Conservation (phyloP, 2,797 vertebrate genomes). For the Acanthurus tractus region DNA sequence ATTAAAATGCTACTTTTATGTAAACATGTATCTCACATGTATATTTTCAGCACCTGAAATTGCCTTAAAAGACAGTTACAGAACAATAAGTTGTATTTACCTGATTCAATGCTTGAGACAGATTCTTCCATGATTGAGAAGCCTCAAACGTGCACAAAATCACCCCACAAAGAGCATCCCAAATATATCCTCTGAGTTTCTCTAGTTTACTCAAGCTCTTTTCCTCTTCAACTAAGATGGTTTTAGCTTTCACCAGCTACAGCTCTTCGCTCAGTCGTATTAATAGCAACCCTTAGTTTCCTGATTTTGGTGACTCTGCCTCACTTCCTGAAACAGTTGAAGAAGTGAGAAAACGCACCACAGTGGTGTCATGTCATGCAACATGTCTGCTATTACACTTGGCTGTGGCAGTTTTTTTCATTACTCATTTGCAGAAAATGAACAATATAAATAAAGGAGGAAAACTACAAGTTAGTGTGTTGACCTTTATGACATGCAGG, state of each 20-base stretch:
- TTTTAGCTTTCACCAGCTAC: constrained; percentile 56
- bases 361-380: constrained; percentile 25
- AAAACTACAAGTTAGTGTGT: not conserved
- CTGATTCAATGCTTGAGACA: constrained; percentile 43
- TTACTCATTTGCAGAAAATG: not conserved
- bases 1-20: not conserved
- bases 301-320: constrained; percentile 81
- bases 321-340: constrained; percentile 87
- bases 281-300: constrained; percentile 85
- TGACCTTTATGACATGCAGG: not conserved
- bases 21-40: not conserved
- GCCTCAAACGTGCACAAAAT: constrained; percentile 41
- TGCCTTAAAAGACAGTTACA: not conserved
- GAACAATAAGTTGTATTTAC: constrained; percentile 47
- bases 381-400: not conserved
- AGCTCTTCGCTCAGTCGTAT: constrained; percentile 70
- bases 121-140: constrained; percentile 68
- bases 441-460: not conserved
- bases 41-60: constrained; percentile 7
- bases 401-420: not conserved
- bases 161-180: constrained; percentile 42
- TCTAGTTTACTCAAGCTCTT: constrained; percentile 1
- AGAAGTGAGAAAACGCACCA: constrained; percentile 72
- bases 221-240: constrained; percentile 31
- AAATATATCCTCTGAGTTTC: not conserved